These are phyloP conservation scores for Oscheius sp. DNA, from an alignment of 1,140 invertebrate species.

Conservation along the genomic window DNA sequence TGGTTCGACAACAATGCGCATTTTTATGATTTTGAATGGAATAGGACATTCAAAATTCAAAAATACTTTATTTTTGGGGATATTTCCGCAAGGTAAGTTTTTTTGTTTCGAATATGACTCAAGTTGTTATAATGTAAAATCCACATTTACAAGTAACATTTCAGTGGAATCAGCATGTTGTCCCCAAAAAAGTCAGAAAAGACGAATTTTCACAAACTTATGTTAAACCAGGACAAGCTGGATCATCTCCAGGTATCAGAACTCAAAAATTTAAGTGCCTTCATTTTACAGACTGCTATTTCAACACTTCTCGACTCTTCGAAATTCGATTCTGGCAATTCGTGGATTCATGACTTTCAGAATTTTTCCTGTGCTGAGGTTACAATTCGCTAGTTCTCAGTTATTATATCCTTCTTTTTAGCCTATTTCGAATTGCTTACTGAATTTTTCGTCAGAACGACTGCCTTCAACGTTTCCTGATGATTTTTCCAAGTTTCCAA, in stretches of 20 bases:
- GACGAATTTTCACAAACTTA: too few relatives aligned
- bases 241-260: too few relatives aligned
- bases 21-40: slow-evolving; percentile 43
- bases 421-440: not conserved
- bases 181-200: not conserved
- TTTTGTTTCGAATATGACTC: not conserved
- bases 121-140: too few relatives aligned
- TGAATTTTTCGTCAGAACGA: not conserved
- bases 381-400: too few relatives aligned
- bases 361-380: not conserved
- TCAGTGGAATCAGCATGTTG: slow-evolving; percentile 1
- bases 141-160: not conserved
- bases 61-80: slow-evolving; percentile 47
- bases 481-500: slow-evolving; percentile 20
- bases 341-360: not conserved
- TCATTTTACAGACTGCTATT: too few relatives aligned
- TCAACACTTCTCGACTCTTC: too few relatives aligned
- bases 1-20: slow-evolving; percentile 47
- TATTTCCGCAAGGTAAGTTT: not conserved
- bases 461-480: slow-evolving; percentile 11
- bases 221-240: too few relatives aligned
- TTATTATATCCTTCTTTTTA: too few relatives aligned
- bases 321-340: not conserved
- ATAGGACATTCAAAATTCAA: slow-evolving; percentile 31
- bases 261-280: too few relatives aligned